Conservation (phyloP, 2,888 invertebrate genomes). For the Anticlea derivata region DNA sequence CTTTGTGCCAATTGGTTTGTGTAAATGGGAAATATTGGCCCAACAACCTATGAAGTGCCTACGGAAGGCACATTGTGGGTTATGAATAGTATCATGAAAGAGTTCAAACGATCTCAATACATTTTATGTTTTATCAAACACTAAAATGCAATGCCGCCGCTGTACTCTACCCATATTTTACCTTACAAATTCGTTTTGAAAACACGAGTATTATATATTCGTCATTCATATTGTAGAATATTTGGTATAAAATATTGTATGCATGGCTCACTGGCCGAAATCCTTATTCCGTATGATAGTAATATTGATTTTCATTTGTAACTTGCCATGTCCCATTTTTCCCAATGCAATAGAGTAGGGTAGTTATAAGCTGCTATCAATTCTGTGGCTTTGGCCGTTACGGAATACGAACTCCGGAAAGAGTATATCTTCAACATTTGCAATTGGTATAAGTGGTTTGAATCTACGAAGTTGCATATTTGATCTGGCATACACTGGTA, state of each 20-base stretch:
- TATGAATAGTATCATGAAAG: no score
- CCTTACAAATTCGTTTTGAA: constrained; percentile 22
- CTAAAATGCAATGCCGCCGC: not conserved
- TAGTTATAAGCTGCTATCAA: not conserved
- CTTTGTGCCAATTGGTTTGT: no score
- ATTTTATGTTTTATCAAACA: constrained; percentile 3
- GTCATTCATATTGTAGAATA: constrained; percentile 21
- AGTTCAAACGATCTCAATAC: no score
- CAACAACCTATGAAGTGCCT: no score
- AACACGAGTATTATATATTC: constrained; percentile 27
- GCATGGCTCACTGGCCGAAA: constrained; percentile 30
- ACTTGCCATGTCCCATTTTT: not conserved
- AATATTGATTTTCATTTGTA: not conserved
- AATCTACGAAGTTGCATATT: constrained; percentile 60
- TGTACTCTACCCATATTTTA: constrained; percentile 14
- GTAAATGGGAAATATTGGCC: no score
- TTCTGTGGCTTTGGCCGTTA: not conserved
- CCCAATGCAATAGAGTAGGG: not conserved
- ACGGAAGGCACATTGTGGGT: no score
- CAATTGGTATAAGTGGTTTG: constrained; percentile 62
- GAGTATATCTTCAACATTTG: constrained; percentile 47
- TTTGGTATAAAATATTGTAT: constrained; percentile 26
- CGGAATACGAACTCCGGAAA: constrained; percentile 5
- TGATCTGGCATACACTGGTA: constrained; percentile 42
- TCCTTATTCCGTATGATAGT: not conserved